These are phyloP conservation scores for Oceanodroma leucorhoa DNA, from an alignment of 2,797 vertebrate genomes.

Conservation along the genomic window DNA sequence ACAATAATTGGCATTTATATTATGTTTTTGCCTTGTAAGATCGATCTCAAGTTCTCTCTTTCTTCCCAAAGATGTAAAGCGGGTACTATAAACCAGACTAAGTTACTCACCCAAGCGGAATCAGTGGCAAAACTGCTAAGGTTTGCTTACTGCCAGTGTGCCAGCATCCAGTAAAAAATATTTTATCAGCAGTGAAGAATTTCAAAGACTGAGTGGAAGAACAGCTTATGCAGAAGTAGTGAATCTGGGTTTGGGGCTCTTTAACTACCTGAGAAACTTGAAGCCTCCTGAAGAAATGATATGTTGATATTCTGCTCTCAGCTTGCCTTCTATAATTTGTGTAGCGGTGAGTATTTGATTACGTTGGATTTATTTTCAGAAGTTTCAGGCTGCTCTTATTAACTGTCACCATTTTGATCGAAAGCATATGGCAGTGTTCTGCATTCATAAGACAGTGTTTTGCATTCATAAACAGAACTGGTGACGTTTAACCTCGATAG, in stretches of 20 bases:
- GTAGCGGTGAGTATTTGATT: slow-evolving; percentile 65
- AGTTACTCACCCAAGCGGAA: background rate
- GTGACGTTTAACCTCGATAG: background rate
- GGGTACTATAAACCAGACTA: background rate
- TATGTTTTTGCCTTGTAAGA: slow-evolving; percentile 42
- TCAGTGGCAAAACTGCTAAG: background rate
- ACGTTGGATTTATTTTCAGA: slow-evolving; percentile 68
- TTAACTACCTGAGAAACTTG: slow-evolving; percentile 16
- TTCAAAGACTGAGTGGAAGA: background rate
- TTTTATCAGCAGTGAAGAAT: background rate
- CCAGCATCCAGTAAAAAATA: background rate
- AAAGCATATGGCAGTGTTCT: slow-evolving; percentile 17
- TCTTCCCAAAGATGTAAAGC: background rate
- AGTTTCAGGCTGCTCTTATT: slow-evolving; percentile 68
- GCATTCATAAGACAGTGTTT: slow-evolving; percentile 22
- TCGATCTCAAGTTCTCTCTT: slow-evolving; percentile 9
- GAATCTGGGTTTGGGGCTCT: background rate
- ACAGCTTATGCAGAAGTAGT: background rate
- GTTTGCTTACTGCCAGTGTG: background rate
- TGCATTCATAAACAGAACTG: slow-evolving; percentile 49
- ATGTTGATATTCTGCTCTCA: slow-evolving; percentile 61
- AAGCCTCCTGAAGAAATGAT: slow-evolving; percentile 20
- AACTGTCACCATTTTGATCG: slow-evolving; percentile 60
- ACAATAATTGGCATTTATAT: slow-evolving; percentile 46
- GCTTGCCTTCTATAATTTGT: slow-evolving; percentile 42